Percentiles rank a stretch among this genome's conserved stretches.
phyloP scores from a whole-genome alignment of 2,797 vertebrate genomes.

The Enteromius mattozi region DNA sequence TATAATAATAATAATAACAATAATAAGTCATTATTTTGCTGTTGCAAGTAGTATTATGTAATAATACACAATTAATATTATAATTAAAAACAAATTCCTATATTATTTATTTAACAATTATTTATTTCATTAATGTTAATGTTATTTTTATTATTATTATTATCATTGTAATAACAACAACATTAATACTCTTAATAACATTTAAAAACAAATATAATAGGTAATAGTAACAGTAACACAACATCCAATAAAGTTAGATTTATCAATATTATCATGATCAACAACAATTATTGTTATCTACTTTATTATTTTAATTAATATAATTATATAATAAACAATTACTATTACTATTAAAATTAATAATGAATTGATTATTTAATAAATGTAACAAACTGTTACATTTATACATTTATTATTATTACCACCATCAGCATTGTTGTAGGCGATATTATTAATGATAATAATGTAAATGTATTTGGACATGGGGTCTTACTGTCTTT shows the following conservation, averaged over 20 bases:
- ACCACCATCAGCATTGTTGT: neutral
- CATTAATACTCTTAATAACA: too few species aligned
- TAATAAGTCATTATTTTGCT: neutral
- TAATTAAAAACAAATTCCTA: neutral
- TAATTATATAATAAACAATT: neutral
- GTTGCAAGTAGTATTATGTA: neutral
- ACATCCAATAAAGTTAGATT: neutral
- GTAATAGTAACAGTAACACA: neutral
- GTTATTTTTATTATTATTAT: neutral
- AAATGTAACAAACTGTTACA: neutral
- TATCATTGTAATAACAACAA: neutral
- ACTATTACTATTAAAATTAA: neutral
- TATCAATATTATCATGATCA: neutral
- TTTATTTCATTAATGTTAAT: neutral
- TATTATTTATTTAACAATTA: neutral
- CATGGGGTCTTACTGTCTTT: neutral
- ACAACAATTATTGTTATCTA: neutral
- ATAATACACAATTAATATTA: neutral
- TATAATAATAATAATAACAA: neutral
- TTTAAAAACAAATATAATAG: neutral
- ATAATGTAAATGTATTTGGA: neutral
- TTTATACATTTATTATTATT: neutral
- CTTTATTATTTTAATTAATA: neutral
- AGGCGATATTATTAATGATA: neutral
- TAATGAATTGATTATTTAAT: neutral